Evolutionary conservation across 1,140 invertebrate species (phyloP).

Genomic region (Arctopsyche grandis): DNA sequence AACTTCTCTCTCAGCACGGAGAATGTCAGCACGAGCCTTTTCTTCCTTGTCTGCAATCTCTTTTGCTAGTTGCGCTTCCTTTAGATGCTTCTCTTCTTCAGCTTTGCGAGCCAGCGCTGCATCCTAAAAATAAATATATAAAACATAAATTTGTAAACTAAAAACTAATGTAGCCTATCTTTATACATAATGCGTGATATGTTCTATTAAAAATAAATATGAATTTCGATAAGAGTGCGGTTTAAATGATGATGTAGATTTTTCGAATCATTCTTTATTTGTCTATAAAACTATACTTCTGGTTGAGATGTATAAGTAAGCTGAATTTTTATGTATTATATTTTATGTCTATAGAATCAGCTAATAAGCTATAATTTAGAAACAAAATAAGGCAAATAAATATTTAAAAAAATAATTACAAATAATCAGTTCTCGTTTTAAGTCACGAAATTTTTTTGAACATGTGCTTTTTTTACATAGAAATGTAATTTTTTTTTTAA

Average conservation of each 20-base stretch:
- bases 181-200: neutral
- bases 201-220: neutral
- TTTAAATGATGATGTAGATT: no score
- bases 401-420: no score
- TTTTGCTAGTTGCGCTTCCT: conserved; percentile 79
- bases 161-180: neutral
- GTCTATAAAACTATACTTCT: no score
- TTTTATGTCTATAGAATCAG: no score
- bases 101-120: conserved; percentile 83
- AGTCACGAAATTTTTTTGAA: neutral
- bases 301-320: no score
- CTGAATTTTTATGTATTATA: no score
- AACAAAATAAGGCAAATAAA: no score
- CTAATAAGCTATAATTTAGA: no score
- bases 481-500: no score
- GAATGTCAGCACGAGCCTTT: conserved; percentile 79
- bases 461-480: neutral
- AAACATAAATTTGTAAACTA: neutral
- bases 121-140: conserved; percentile 74
- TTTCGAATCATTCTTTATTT: no score
- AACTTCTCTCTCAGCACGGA: conserved; percentile 88
- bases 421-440: no score
- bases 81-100: conserved; percentile 80
- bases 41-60: conserved; percentile 86
- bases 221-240: no score